A percentile compares a stretch with the other conserved stretches of the same genome.
Conservation (phyloP, 2,888 invertebrate genomes). For the Agrochola lota region DNA sequence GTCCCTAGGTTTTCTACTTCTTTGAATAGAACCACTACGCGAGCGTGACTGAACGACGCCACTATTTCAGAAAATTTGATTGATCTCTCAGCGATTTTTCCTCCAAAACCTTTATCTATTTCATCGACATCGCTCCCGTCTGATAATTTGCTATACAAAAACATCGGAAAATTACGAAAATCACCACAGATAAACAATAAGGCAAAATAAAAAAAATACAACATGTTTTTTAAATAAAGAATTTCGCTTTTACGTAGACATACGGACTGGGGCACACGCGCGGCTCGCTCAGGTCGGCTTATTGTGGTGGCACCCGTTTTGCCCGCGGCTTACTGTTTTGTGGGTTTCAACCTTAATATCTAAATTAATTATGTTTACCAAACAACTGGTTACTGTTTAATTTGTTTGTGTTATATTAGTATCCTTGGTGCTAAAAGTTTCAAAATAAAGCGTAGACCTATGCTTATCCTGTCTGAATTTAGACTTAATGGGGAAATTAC, state of each 20-base stretch:
- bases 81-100: neutral
- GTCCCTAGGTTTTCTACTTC: neutral
- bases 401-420: slow-evolving; percentile 28
- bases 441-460: neutral
- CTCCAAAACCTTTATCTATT: slow-evolving; percentile 6
- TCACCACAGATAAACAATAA: neutral
- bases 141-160: neutral
- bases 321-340: slow-evolving; percentile 41
- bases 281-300: neutral
- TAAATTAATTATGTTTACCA: slow-evolving; percentile 52
- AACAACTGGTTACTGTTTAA: slow-evolving; percentile 35
- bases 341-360: slow-evolving; percentile 40
- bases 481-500: no score
- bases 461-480: neutral
- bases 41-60: neutral
- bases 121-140: neutral
- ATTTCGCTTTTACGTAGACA: slow-evolving; percentile 13
- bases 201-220: slow-evolving; percentile 3
- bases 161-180: neutral
- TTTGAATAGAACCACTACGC: neutral
- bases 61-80: slow-evolving; percentile 15
- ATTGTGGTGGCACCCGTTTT: slow-evolving; percentile 27
- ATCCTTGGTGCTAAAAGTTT: neutral
- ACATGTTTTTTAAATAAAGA: slow-evolving; percentile 13
- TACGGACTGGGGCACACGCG: slow-evolving; percentile 13